Conservation (phyloP, 2,113 vertebrate species). For the Falco punctatus region DNA sequence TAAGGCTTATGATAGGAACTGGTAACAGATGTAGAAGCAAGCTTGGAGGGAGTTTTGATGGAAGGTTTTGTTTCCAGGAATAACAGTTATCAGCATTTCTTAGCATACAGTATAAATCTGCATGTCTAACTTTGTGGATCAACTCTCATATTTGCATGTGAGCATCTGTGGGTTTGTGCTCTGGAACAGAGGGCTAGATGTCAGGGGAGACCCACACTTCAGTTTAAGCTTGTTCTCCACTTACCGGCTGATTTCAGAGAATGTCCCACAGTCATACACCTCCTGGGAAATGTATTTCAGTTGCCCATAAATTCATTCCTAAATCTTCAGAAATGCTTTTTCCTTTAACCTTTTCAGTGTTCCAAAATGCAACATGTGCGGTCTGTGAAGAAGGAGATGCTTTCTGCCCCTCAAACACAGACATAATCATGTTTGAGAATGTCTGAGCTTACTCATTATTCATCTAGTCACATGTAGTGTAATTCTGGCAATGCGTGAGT, state of each 20-base stretch:
- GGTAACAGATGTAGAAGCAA: background rate
- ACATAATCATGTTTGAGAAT: background rate
- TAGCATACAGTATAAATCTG: background rate
- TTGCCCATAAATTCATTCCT: background rate
- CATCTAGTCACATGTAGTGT: background rate
- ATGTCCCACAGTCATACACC: background rate
- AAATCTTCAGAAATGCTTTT: background rate
- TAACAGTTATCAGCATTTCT: background rate
- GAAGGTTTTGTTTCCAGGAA: background rate
- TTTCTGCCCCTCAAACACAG: background rate
- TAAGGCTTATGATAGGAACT: background rate
- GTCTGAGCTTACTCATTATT: background rate
- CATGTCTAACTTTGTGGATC: background rate
- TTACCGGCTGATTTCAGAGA: background rate
- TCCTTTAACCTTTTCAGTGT: background rate
- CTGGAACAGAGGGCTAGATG: background rate
- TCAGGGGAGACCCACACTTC: background rate
- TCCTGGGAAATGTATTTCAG: background rate
- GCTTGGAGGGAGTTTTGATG: background rate
- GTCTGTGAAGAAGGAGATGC: background rate
- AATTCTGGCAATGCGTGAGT: background rate
- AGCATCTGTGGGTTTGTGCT: background rate
- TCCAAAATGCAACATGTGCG: background rate
- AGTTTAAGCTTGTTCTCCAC: background rate
- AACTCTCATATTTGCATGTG: background rate